These are phyloP conservation scores for Thunnus thynnus DNA, from an alignment of 2,113 vertebrate genomes.

Conservation along the genomic window DNA sequence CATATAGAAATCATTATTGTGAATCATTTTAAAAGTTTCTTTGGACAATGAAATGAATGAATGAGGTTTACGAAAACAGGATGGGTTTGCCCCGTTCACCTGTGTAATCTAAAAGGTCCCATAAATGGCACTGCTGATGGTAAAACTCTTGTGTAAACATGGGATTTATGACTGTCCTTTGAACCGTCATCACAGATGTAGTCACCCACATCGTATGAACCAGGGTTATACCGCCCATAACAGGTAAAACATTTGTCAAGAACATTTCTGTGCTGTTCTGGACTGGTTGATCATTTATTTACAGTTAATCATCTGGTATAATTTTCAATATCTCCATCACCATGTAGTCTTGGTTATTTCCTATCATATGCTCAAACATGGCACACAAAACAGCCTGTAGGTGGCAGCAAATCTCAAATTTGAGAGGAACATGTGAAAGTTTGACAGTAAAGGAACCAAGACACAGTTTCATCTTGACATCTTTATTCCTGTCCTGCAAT, in stretches of 20 bases:
- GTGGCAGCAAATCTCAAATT: slow-evolving; percentile 61
- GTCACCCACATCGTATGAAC: not conserved
- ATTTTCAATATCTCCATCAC: not conserved
- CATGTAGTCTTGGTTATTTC: not conserved
- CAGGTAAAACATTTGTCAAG: not conserved
- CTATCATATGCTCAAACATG: not conserved
- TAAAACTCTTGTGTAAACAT: slow-evolving; percentile 9
- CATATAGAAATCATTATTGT: too few relatives aligned
- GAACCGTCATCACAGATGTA: slow-evolving; percentile 18
- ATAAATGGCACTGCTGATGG: not conserved
- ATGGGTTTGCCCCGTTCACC: not conserved
- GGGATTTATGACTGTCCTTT: slow-evolving; percentile 45
- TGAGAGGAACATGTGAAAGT: not conserved
- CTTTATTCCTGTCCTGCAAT: slow-evolving; percentile 82
- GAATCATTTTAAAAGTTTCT: not conserved
- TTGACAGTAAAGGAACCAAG: not conserved
- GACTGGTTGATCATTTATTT: too few relatives aligned
- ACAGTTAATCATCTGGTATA: not conserved
- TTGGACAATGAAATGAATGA: not conserved
- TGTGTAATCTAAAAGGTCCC: not conserved
- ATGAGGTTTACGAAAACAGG: not conserved
- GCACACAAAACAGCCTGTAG: slow-evolving; percentile 47
- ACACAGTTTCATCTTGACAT: slow-evolving; percentile 70
- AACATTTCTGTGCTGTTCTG: not conserved
- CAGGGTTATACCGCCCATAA: not conserved